Evolutionary conservation across 2,113 vertebrate species (phyloP).

Genomic region (Pandion haliaetus): DNA sequence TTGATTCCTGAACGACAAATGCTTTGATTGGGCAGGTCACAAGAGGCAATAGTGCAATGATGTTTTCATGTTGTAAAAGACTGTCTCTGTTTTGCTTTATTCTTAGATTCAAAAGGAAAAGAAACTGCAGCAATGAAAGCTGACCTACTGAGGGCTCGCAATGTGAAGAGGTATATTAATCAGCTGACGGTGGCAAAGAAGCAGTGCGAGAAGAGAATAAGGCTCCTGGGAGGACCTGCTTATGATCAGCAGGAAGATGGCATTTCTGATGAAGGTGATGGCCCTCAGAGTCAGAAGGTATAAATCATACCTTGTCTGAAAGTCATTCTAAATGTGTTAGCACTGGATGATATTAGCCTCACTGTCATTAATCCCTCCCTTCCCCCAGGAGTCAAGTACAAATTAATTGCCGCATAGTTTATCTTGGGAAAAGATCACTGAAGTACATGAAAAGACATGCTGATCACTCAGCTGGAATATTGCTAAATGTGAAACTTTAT

Average conservation of each 20-base stretch:
- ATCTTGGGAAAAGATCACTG: not conserved
- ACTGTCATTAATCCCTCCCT: not conserved
- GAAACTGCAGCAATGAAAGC: conserved; percentile 97
- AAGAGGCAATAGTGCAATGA: not conserved
- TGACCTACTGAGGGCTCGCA: conserved; percentile 91
- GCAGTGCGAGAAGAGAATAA: conserved; percentile 95
- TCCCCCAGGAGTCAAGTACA: not conserved
- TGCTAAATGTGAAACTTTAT: not conserved
- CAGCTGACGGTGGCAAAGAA: conserved; percentile 99
- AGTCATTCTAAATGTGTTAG: not conserved
- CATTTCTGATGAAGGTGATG: conserved; percentile 84
- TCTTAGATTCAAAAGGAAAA: conserved; percentile 87
- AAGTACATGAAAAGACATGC: not conserved
- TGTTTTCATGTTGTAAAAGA: not conserved
- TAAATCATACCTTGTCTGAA: not conserved
- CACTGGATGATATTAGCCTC: not conserved
- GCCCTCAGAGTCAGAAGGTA: conserved; percentile 90
- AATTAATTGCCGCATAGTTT: not conserved
- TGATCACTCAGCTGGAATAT: not conserved
- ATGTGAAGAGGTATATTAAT: conserved; percentile 98
- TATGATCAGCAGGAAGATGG: conserved; percentile 89
- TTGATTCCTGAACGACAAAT: not conserved
- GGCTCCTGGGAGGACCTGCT: conserved; percentile 87
- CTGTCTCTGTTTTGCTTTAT: not conserved
- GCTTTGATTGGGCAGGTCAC: not conserved